Evolutionary conservation across 1,140 invertebrate species (phyloP), one percentile per base, ranked within the genome.

Genomic region (Hycleus cichorii): DNA sequence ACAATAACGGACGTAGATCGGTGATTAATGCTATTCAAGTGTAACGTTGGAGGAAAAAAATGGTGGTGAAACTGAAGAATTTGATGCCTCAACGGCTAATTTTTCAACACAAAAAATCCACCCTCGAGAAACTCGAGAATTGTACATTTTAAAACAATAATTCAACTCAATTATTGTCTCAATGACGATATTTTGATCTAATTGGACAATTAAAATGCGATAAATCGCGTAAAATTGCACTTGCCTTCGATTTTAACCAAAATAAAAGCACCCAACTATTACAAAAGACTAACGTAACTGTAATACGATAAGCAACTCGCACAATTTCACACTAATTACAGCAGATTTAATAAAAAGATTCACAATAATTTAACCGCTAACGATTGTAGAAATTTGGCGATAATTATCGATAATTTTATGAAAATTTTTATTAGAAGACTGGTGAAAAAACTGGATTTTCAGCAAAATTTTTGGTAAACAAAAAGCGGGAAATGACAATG

Each of bases 11-110:
- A 49, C 26, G 48, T 52, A 46, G 10, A 49, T 42, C 42, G 27
- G 39, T 52, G 24, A 50, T 42, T 47, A 55, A 48, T 52, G 44
- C 57, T 60, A 47, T 46, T 61, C 57, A 59, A 55, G 57, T 58
- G 54, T 58, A 59, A 63, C 59, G 63, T 61, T 58, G 63, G 60
- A 63, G 59, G 62, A 62, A 65, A 65, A 66, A 69, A 65, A 68
- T 65, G 65, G 63, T 68, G 63, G 62, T 49, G 59, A 65, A 65
- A 59, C 45, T 65, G 64, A 62, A 57, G 45, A 42, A 46, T 45
- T 45, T 38, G 32, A 32, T 32, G 32, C 32, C 32, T 32, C 32
- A 32, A 32, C 32, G 32, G 32, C 32, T 7, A 32, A 32, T 32
- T 32, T 32, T 32, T 32, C 32, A 32, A 32, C 4, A 32, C 4